A percentile compares a stretch with the other conserved stretches of the same genome.
phyloP scores from a whole-genome alignment of 2,113 vertebrate species.

The Rhynchomys soricoides region DNA sequence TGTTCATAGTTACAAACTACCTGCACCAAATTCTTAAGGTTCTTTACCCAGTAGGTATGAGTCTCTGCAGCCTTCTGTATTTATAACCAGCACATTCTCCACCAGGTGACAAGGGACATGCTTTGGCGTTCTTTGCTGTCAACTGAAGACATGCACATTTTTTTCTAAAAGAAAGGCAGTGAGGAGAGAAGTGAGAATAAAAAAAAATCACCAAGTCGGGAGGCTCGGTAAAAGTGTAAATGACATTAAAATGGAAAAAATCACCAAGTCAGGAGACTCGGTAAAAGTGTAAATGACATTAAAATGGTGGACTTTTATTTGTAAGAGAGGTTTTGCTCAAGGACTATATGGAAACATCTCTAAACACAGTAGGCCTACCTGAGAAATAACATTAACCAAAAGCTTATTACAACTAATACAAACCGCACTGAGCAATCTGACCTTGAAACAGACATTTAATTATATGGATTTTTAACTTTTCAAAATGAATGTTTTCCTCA shows the following conservation, averaged over 20 bases:
- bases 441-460: constrained; percentile 35
- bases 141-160: constrained; percentile 91
- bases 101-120: constrained; percentile 42
- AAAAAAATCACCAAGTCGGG: constrained; percentile 60
- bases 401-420: constrained; percentile 39
- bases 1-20: not conserved
- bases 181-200: constrained; percentile 66
- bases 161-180: constrained; percentile 80
- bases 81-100: constrained; percentile 83
- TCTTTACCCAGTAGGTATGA: constrained; percentile 90
- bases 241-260: not conserved
- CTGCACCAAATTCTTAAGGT: not conserved
- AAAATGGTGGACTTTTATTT: not conserved
- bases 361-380: not conserved
- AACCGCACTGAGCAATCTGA: not conserved
- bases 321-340: not conserved
- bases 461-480: constrained; percentile 43
- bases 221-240: constrained; percentile 25
- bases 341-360: not conserved
- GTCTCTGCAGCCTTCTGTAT: constrained; percentile 89
- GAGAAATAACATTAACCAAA: not conserved
- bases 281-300: constrained; percentile 11
- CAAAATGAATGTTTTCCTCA: constrained; percentile 30
- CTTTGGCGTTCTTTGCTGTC: constrained; percentile 81
- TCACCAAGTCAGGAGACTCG: constrained; percentile 26